phyloP scores from a whole-genome alignment of 2,797 vertebrate species.

The Sorex maritimensis region DNA sequence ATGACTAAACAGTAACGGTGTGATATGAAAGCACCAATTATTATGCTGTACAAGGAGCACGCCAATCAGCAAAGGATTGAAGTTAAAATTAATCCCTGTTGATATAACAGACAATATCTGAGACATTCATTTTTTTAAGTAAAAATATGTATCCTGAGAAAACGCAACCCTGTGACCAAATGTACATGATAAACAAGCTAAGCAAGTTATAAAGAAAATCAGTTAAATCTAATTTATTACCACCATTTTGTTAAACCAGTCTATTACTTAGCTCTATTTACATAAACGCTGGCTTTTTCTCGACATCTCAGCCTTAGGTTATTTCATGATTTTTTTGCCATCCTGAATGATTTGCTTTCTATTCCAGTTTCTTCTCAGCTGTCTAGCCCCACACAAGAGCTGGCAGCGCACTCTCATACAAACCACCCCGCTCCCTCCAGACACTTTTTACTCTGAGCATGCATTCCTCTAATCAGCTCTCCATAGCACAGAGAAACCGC shows the following conservation, averaged over 20 bases:
- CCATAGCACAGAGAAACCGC: slow-evolving; percentile 43
- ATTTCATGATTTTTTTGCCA: neutral
- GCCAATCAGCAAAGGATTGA: neutral
- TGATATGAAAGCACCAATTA: neutral
- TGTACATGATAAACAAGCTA: neutral
- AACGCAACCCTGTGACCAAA: slow-evolving; percentile 27
- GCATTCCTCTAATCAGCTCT: slow-evolving; percentile 67
- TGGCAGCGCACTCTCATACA: neutral
- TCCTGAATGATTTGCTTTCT: slow-evolving; percentile 36
- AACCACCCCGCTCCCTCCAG: neutral
- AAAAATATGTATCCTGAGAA: neutral
- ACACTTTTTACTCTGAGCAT: slow-evolving; percentile 52
- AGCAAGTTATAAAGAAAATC: neutral
- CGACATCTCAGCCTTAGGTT: neutral
- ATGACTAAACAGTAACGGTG: neutral
- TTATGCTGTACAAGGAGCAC: neutral
- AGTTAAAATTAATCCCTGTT: slow-evolving; percentile 27
- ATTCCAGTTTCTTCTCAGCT: slow-evolving; percentile 55
- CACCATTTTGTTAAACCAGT: neutral
- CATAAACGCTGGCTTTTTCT: neutral
- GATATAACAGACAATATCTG: neutral
- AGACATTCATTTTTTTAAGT: neutral
- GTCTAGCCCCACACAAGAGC: slow-evolving; percentile 8
- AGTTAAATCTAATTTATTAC: neutral
- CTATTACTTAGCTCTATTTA: neutral